Base-by-base conservation (phyloP, 2,797 vertebrate species). In the Spondyliosoma cantharus region DNA sequence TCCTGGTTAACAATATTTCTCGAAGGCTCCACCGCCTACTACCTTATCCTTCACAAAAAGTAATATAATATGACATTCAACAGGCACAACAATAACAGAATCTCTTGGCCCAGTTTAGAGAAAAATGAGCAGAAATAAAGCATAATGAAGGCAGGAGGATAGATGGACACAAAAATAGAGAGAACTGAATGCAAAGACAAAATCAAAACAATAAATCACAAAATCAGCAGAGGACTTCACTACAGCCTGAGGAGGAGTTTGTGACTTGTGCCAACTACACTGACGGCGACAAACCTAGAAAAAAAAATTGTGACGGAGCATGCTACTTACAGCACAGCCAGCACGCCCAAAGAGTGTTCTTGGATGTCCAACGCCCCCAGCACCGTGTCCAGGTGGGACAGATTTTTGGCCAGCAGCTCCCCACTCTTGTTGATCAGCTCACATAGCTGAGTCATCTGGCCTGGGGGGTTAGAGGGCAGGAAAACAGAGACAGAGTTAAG, bases 351-450 rank as follows among this genome's bases (percentile, higher is more conserved):
- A 2, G 98, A 99, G 89, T 99, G 98, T 88, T 99, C 98, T 86
- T 99, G 98, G 80, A 99, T 97, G 91, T 99, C 98, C 93, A 99
- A 93, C 67, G 98, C 98, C 85, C 98, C 98, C 1, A 99, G 96
- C 87, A 99, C 98, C 7, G 98, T 99, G 93, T 99, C 98, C 94
- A 99, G 94, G 77, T 99, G 98, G 72, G 98, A 99, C 85, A 99
- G 93, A 71, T 99, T 99, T 94, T 99, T 99, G 82, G 98, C 98
- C 89, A 99, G 96, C 90, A 99, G 96, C 86, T 99, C 98, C 82
- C 98, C 98, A 5, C 98, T 99, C 95, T 99, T 99, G 95, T 99
- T 99, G 94, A 99, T 99, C 92, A 99, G 93, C 92, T 99, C 98
- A 83, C 98, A 99, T 74, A 99, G 96, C 93, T 99, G 98, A 92